A percentile compares a stretch with the other conserved stretches of the same genome.
phyloP scores from a whole-genome alignment of 2,797 vertebrate genomes.

The Enteromius trimaculatus region DNA sequence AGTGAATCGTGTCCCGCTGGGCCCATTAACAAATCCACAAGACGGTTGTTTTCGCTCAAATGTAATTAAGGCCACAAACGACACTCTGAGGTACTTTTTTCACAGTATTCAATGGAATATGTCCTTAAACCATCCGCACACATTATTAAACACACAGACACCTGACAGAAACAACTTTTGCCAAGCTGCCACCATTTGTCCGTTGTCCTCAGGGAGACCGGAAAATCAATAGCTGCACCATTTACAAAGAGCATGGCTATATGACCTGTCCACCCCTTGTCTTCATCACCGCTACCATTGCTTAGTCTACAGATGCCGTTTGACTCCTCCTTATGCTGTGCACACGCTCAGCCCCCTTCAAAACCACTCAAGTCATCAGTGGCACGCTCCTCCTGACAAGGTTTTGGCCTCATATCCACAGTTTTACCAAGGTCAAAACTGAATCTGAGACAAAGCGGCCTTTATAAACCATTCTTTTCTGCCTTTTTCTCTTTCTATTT shows the following conservation, averaged over 20 bases:
- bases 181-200: slow-evolving; percentile 67
- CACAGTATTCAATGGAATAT: slow-evolving; percentile 57
- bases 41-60: slow-evolving; percentile 61
- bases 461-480: slow-evolving; percentile 59
- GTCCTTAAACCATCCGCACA: slow-evolving; percentile 56
- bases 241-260: slow-evolving; percentile 75
- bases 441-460: slow-evolving; percentile 38
- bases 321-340: slow-evolving; percentile 53
- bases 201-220: slow-evolving; percentile 67
- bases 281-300: slow-evolving; percentile 70
- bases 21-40: slow-evolving; percentile 57
- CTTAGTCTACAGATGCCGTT: slow-evolving; percentile 59
- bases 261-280: slow-evolving; percentile 76
- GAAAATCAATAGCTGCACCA: slow-evolving; percentile 79
- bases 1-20: slow-evolving; percentile 44
- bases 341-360: slow-evolving; percentile 52
- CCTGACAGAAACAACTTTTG: slow-evolving; percentile 67
- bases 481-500: slow-evolving; percentile 77
- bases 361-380: slow-evolving; percentile 72
- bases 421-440: slow-evolving; percentile 38
- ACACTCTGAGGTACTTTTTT: slow-evolving; percentile 57
- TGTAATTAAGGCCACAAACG: slow-evolving; percentile 64
- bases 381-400: slow-evolving; percentile 62
- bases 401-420: slow-evolving; percentile 33
- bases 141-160: slow-evolving; percentile 59